Evolutionary conservation across 2,113 vertebrate species (phyloP).

Genomic region (Leucoraja erinaceus): DNA sequence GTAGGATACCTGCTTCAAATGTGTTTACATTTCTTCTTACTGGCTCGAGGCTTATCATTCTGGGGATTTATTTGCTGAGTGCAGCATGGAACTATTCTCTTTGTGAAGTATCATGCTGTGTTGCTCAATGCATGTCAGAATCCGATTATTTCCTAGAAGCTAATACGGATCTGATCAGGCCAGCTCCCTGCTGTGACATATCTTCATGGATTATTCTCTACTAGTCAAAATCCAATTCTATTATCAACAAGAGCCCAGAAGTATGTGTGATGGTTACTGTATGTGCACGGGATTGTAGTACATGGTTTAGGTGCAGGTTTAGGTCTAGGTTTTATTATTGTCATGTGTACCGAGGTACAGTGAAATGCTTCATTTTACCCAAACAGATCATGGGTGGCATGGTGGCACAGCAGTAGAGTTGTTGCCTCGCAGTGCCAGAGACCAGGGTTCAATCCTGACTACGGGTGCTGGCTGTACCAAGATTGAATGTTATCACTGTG

Average conservation of each 20-base stretch:
- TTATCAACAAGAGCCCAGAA: not conserved
- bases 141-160: not conserved
- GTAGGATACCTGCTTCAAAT: not conserved
- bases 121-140: not conserved
- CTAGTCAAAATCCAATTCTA: constrained; percentile 13
- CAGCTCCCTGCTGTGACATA: not conserved
- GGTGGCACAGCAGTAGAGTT: too few relatives aligned
- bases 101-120: not conserved
- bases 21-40: not conserved
- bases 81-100: not conserved
- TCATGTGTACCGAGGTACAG: too few relatives aligned
- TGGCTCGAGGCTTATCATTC: not conserved
- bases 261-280: too few relatives aligned
- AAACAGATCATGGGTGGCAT: too few relatives aligned
- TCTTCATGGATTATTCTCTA: constrained; percentile 2
- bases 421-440: too few relatives aligned
- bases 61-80: not conserved
- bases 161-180: not conserved
- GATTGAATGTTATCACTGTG: too few relatives aligned
- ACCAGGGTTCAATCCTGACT: too few relatives aligned
- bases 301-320: too few relatives aligned
- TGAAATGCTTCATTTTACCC: too few relatives aligned
- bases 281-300: too few relatives aligned
- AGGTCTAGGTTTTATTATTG: too few relatives aligned
- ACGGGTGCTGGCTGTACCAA: too few relatives aligned